Evolutionary conservation across 2,113 vertebrate species (phyloP).

Genomic region (Carettochelys insculpta): DNA sequence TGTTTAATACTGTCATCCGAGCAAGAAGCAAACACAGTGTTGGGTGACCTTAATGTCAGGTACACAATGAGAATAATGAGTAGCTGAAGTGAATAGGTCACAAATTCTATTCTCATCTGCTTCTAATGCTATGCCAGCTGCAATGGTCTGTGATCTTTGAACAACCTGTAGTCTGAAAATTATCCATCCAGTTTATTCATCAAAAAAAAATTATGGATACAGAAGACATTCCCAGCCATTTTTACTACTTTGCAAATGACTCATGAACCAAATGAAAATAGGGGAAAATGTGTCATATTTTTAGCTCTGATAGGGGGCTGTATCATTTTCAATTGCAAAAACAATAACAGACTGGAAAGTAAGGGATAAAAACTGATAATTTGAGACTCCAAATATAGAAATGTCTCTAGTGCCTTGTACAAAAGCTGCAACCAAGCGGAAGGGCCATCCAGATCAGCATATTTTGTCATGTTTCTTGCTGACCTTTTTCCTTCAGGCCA

Average conservation of each 20-base stretch:
- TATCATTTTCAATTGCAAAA: slow-evolving; percentile 2
- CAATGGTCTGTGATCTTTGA: neutral
- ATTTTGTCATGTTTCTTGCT: slow-evolving; percentile 41
- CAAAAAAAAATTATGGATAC: neutral
- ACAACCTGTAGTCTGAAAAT: neutral
- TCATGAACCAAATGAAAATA: neutral
- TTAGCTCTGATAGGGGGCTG: neutral
- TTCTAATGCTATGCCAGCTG: neutral
- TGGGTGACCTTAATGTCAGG: neutral
- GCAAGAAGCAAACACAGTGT: neutral
- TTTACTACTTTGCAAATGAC: neutral
- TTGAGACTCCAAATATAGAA: slow-evolving; percentile 38
- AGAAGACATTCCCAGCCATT: neutral
- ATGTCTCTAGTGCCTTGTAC: neutral
- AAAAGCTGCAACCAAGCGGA: slow-evolving; percentile 19
- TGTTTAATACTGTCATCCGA: neutral
- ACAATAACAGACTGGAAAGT: slow-evolving; percentile 1
- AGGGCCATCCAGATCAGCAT: slow-evolving; percentile 9
- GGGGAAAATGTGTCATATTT: neutral
- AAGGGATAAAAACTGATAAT: neutral
- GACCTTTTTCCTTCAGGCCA: slow-evolving; percentile 35
- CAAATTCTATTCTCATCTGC: neutral
- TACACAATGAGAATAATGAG: neutral
- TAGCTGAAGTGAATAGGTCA: neutral
- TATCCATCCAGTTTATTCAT: neutral